Conservation (phyloP, 2,888 invertebrate genomes). For the Athrips mouffetella region DNA sequence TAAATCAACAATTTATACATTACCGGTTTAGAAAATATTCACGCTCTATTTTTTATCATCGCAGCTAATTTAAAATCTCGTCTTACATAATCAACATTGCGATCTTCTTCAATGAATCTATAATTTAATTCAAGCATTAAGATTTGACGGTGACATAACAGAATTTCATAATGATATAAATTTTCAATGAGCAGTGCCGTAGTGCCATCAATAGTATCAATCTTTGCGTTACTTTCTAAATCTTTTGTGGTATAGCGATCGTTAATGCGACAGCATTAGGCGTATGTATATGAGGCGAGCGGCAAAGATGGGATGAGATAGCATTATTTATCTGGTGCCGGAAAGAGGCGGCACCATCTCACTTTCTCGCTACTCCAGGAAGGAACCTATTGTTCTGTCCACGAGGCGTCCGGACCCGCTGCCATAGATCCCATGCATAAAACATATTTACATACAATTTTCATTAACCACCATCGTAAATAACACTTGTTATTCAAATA, state of each 20-base stretch:
- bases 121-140: slow-evolving; percentile 16
- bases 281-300: slow-evolving; percentile 39
- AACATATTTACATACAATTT: slow-evolving; percentile 50
- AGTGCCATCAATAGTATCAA: slow-evolving; percentile 13
- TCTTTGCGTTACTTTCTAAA: slow-evolving; percentile 23
- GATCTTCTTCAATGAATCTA: slow-evolving; percentile 9
- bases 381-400: slow-evolving; percentile 52
- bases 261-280: slow-evolving; percentile 27
- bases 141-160: slow-evolving; percentile 9
- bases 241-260: slow-evolving; percentile 17
- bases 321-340: slow-evolving; percentile 49
- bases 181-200: not conserved
- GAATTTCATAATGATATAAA: slow-evolving; percentile 10
- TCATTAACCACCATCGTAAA: slow-evolving; percentile 44
- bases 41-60: slow-evolving; percentile 8
- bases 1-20: not conserved
- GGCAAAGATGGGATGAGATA: slow-evolving; percentile 38
- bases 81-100: slow-evolving; percentile 4
- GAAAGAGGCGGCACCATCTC: slow-evolving; percentile 36
- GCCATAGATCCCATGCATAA: slow-evolving; percentile 33
- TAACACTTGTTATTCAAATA: slow-evolving; percentile 35
- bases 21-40: not conserved
- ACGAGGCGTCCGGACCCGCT: slow-evolving; percentile 40
- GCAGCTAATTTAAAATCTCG: not conserved
- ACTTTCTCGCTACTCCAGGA: slow-evolving; percentile 43